Evolutionary conservation across 2,797 vertebrate species (phyloP), one percentile per base, ranked within the genome.

Genomic region (Miichthys miiuy): DNA sequence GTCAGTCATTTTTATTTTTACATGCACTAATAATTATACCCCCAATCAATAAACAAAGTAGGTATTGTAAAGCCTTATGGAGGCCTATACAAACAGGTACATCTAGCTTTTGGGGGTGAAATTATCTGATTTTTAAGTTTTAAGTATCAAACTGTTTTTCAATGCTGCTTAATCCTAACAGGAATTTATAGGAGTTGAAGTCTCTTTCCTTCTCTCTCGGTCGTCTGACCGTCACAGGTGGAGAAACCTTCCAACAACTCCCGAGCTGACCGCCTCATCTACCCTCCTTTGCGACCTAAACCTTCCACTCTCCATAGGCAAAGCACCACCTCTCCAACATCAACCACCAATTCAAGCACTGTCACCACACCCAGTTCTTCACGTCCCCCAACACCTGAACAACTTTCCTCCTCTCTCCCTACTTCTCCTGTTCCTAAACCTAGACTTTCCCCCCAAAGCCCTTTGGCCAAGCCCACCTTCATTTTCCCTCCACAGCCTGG

Each of bases 261-360:
- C 61, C 91, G 87, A 60, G 65, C 75, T 0, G 96, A 97, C 68
- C 67, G 73, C 8, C 90, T 98, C 72, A 85, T 99, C 84, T 98
- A 96, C 89, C 96, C 97, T 77, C 88, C 94, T 62, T 83, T 95
- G 25, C 34, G 54, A 61, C 56, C 44, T 9, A 84, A 87, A 74
- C 58, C 62, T 17, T 6, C 54, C 14, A 6, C 23, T 21, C 30
- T 63, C 21, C 16, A 47, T 16, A 23, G 27, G 70, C 65, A 66
- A 13, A 20, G 3, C 34, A 42, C 21, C 27, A 14, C 20, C 50
- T 17, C 52, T 50, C 6, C 13, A 27, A 21, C n/a, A 21, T 76
- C 71, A 55, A 11, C 30, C 27, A 48, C 42, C 2, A 17, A 55
- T 54, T 81, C 73, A 41, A 61, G 14, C 47, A 6, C 52, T 7